These are phyloP conservation scores for Cryptocephalus primarius DNA, from an alignment of 2,888 invertebrate genomes.

Conservation along the genomic window DNA sequence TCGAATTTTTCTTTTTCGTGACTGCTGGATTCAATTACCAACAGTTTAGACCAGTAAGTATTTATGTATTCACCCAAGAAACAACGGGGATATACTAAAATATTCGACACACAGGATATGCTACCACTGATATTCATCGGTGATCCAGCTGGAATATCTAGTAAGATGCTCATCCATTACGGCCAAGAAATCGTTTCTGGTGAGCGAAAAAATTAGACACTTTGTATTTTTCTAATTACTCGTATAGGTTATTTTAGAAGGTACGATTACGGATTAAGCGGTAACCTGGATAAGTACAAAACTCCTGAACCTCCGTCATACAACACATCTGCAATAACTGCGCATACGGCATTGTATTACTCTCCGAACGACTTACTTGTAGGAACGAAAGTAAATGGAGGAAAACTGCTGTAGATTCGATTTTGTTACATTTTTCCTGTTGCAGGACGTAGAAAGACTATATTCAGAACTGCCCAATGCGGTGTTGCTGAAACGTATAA, in stretches of 20 bases:
- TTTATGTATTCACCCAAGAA: too few relatives aligned
- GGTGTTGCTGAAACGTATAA: constrained; percentile 6
- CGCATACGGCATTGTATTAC: constrained; percentile 45
- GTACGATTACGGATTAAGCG: constrained; percentile 34
- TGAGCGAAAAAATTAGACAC: constrained; percentile 1
- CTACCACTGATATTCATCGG: constrained; percentile 1
- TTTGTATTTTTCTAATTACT: background rate
- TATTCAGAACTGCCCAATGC: constrained; percentile 37
- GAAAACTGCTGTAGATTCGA: background rate
- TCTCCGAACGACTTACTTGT: constrained; percentile 54
- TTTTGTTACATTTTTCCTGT: constrained; percentile 21
- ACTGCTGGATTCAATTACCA: too few relatives aligned
- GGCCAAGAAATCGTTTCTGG: constrained; percentile 5
- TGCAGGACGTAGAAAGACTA: constrained; percentile 43
- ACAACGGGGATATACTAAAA: too few relatives aligned
- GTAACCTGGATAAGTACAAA: constrained; percentile 41
- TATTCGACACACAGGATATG: too few relatives aligned
- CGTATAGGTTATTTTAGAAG: constrained; percentile 25
- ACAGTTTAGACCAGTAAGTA: too few relatives aligned
- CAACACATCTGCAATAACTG: constrained; percentile 40
- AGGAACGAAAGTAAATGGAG: background rate
- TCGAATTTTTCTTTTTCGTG: too few relatives aligned
- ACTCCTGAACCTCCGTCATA: constrained; percentile 42
- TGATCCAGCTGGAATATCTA: constrained; percentile 4
- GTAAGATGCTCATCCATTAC: constrained; percentile 3